Base-by-base conservation (phyloP, 2,797 vertebrate species). In the Gymnothorax javanicus region DNA sequence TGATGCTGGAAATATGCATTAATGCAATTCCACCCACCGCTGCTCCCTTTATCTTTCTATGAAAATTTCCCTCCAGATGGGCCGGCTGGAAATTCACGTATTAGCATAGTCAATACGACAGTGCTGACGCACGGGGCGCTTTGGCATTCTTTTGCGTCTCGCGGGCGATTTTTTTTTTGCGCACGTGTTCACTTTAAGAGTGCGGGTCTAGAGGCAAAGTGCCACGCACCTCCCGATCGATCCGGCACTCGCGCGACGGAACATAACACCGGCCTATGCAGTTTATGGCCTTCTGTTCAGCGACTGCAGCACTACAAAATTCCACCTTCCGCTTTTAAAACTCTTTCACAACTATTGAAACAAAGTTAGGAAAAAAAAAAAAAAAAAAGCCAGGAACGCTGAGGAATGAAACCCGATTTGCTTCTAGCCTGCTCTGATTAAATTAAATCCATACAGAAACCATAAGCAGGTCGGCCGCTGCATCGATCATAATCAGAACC, bases 401-500 rank as follows among this genome's bases (percentile, higher is more conserved):
- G 75, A 79, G n/a, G 2, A 56, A 81, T 56, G 17, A 81, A 50
- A 56, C 50, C 52, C 50, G 4, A 54, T 54, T 54, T 56, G 77
- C 20, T 81, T 33, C 17, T 56, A 56, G 50, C 50, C 50, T 54
- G 77, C 50, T 81, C 17, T 56, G 17, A 81, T 81, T 54, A 56
- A 8, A 81, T 81, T 81, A 81, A 56, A 81, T n/a, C 77, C 77
- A n/a, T n/a, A n/a, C 77, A 81, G 77, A 81, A 69, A 56, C 77
- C 52, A 81, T 56, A n/a, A 81, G 77, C 77, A 81, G 77, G 77
- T 54, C 52, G 56, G 77, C 52, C 77, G 15, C 77, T 81, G 52
- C 73, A 77, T 77, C 73, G 73, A 77, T 77, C 73, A 50, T 77
- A 77, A 77, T 77, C 73, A 50, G 73, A 52, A 77, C 33, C 73